Evolutionary conservation across 2,888 invertebrate species (phyloP).

Genomic region (Oegoconia quadripuncta): DNA sequence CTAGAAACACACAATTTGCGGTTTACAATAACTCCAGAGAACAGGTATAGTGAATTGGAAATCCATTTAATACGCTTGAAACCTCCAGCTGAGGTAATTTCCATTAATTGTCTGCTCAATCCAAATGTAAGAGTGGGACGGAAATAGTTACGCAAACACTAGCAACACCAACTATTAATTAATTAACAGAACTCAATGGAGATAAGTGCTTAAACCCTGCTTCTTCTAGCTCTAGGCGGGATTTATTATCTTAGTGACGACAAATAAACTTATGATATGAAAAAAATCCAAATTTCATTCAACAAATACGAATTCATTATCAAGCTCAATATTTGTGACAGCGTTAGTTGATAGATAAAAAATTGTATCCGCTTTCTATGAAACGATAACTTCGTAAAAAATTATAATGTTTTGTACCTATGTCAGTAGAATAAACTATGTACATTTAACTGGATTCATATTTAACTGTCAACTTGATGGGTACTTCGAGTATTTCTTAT

Average conservation of each 20-base stretch:
- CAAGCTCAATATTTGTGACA: no score
- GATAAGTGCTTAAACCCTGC: conserved; percentile 15
- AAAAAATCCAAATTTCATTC: not conserved
- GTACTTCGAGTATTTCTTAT: conserved; percentile 29
- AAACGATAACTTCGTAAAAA: not conserved
- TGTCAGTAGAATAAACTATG: conserved; percentile 4
- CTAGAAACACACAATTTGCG: conserved; percentile 14
- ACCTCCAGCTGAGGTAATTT: conserved; percentile 60
- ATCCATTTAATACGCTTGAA: conserved; percentile 53
- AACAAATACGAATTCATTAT: no score
- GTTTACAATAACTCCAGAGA: conserved; percentile 24
- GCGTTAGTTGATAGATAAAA: not conserved
- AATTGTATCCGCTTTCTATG: not conserved
- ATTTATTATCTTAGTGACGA: not conserved
- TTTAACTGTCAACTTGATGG: conserved; percentile 27
- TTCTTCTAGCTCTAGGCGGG: not conserved
- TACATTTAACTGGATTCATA: conserved; percentile 21
- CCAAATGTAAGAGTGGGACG: conserved; percentile 38
- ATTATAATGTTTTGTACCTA: not conserved
- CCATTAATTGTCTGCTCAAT: conserved; percentile 55
- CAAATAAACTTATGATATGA: not conserved
- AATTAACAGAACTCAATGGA: conserved; percentile 43
- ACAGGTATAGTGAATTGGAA: conserved; percentile 45
- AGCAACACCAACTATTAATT: conserved; percentile 42
- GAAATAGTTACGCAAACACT: conserved; percentile 11